Base-by-base conservation (phyloP, 2,888 invertebrate species). In the Heliconius hortense region DNA sequence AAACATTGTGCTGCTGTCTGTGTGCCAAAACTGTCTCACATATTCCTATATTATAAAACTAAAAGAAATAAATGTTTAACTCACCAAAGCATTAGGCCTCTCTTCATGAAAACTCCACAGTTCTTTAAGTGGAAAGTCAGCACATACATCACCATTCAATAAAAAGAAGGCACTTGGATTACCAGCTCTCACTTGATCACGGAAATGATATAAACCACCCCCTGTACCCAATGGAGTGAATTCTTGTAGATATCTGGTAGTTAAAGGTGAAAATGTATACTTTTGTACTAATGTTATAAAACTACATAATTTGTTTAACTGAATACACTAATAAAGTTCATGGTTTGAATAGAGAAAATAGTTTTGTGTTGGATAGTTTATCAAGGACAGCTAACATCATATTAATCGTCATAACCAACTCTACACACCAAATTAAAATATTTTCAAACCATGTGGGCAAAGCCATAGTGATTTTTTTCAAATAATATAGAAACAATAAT, bases 101-200 rank as follows among this genome's bases (percentile, higher is more conserved):
- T 92, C 93, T 67, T 91, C 94, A 84, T 98, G 98, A 86, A 97
- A 97, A 43, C 95, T 90, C 82, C 97, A 95, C 87, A 99, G 95
- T 79, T 98, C 97, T 80, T 95, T 95, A 21, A 99, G 91, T 0
- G 99, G 98, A 88, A 99, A 99, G 90, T 99, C 98, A 0, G 98
- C 97, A 87, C 99, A 99, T 0, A 99, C 98, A 92, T 99, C 99
- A 1, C 99, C 99, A 86, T 99, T 99, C 84, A 99, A 95, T 8
- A 99, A 95, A 88, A 99, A 99, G 90, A 99, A 98, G 0, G 97
- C 97, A 66, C 97, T 95, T 0, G 98, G 98, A 86, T 96, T 97
- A 10, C 99, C 97, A 1, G 96, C 96, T 53, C 98, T 94, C 79
- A 99, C 98, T 90, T 99, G 98, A 89, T 99, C 99, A 48, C 99